These are phyloP conservation scores for Petrosia ficiformis DNA, from an alignment of 37 sponge, comb jelly and placozoan species.

Conservation along the genomic window DNA sequence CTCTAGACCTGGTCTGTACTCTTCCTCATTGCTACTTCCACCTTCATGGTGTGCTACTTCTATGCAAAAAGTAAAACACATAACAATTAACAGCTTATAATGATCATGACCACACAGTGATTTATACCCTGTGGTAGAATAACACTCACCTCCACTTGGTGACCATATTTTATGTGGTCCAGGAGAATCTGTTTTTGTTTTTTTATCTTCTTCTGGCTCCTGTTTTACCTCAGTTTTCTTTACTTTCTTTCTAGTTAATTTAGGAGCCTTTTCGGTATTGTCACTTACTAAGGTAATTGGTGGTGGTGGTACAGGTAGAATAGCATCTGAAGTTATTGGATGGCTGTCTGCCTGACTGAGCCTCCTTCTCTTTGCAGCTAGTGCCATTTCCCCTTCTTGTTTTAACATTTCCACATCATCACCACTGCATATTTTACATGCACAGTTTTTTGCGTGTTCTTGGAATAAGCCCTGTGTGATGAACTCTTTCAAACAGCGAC, in stretches of 20 bases:
- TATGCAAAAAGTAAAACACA: neutral
- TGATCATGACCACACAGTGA: neutral
- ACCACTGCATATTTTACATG: conserved; percentile 58
- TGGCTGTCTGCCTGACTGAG: conserved; percentile 48
- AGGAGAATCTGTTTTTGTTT: neutral
- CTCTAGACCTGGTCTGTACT: neutral
- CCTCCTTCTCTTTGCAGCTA: conserved; percentile 44
- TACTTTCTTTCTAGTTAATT: neutral
- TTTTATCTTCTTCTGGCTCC: neutral
- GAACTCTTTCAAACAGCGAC: conserved; percentile 62
- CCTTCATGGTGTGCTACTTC: neutral
- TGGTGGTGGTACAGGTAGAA: neutral
- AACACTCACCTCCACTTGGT: conserved; percentile 47
- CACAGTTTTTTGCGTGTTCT: conserved; percentile 59
- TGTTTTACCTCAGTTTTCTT: neutral
- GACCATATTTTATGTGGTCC: conserved; percentile 38
- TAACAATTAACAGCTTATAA: neutral
- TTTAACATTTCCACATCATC: conserved; percentile 25
- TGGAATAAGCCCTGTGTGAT: conserved; percentile 55
- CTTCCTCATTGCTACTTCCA: conserved; percentile 31
- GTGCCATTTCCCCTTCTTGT: conserved; percentile 46
- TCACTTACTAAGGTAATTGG: neutral
- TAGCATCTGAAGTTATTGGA: neutral
- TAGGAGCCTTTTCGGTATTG: neutral
- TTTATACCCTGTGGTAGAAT: neutral